Conservation (phyloP, 2,113 vertebrate genomes). For the Odobenus rosmarus region DNA sequence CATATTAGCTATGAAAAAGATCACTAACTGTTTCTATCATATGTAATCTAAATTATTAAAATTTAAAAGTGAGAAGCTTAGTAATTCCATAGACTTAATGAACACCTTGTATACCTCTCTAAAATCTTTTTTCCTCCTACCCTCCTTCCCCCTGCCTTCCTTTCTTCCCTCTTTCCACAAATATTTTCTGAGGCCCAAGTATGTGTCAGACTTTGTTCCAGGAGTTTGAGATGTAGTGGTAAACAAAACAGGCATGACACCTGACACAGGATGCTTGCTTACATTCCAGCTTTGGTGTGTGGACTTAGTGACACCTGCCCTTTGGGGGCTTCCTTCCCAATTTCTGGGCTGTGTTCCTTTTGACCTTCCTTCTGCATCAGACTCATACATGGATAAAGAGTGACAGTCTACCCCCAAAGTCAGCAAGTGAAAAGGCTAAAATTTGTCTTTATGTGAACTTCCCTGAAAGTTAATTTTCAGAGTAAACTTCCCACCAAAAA, state of each 20-base stretch:
- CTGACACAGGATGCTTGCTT: neutral
- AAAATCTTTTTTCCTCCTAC: neutral
- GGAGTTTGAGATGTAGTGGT: neutral
- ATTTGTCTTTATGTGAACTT: neutral
- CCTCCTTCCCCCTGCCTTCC: no score
- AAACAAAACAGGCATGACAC: neutral
- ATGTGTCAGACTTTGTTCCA: neutral
- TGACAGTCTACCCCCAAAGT: neutral
- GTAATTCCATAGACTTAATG: neutral
- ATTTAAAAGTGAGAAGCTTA: neutral
- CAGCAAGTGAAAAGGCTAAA: neutral
- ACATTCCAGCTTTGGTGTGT: neutral
- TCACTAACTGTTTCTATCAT: neutral
- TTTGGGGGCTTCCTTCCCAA: neutral
- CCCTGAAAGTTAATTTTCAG: conserved; percentile 2
- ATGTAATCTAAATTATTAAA: conserved; percentile 16
- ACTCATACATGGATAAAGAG: neutral
- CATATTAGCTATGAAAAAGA: conserved; percentile 12
- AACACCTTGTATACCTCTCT: neutral
- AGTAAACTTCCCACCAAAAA: neutral
- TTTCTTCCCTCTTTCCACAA: neutral
- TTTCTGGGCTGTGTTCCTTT: neutral
- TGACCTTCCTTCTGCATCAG: neutral
- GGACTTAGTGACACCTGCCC: neutral
- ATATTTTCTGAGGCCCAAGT: neutral